A percentile compares a stretch with the other conserved stretches of the same genome.
Evolutionary conservation across 2,113 vertebrate genomes (phyloP).

Genomic region (Albula goreensis): DNA sequence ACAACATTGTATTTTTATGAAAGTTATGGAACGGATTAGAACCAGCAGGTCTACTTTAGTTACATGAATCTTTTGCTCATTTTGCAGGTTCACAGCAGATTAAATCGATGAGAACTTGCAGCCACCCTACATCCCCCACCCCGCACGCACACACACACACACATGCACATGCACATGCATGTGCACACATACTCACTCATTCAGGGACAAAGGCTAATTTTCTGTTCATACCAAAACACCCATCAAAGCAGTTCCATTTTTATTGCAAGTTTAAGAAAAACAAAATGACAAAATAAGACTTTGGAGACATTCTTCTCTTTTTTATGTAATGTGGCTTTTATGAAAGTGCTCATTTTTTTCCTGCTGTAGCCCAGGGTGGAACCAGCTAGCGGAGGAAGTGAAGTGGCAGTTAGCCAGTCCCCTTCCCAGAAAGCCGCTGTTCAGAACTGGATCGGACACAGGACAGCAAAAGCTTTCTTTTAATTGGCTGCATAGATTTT

Average conservation of each 20-base stretch:
- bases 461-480: not conserved
- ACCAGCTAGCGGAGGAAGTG: slow-evolving; percentile 47
- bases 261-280: slow-evolving; percentile 42
- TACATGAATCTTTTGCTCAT: too few species aligned
- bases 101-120: not conserved
- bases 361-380: slow-evolving; percentile 59
- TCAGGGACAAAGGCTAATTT: not conserved
- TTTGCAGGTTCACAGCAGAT: too few species aligned
- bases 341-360: slow-evolving; percentile 66
- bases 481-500: not conserved
- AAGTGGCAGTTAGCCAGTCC: slow-evolving; percentile 24
- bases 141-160: too few species aligned
- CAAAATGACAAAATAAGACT: slow-evolving; percentile 51
- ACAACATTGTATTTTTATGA: not conserved
- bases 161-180: too few species aligned
- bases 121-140: too few species aligned
- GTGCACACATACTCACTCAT: too few species aligned
- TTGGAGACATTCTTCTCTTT: slow-evolving; percentile 63
- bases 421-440: slow-evolving; percentile 35
- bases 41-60: too few species aligned
- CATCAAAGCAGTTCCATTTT: not conserved
- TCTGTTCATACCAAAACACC: not conserved
- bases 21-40: too few species aligned
- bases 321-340: slow-evolving; percentile 72
- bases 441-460: not conserved